Evolutionary conservation across 2,797 vertebrate species (phyloP).

Genomic region (Hyperoplus immaculatus): DNA sequence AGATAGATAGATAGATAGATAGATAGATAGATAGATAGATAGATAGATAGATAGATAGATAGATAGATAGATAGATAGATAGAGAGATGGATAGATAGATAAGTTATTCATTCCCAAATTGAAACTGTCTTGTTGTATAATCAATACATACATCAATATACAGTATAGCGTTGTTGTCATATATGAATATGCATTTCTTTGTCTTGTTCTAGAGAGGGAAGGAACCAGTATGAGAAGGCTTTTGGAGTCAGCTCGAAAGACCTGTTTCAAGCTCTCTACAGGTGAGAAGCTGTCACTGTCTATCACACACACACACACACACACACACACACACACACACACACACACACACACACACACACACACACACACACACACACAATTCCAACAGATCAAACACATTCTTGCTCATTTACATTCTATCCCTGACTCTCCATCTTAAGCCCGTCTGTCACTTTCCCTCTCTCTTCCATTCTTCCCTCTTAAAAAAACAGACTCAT

Average conservation of each 20-base stretch:
- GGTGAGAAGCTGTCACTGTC: conserved; percentile 78
- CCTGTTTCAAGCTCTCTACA: conserved; percentile 91
- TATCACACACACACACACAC: conserved; percentile 21
- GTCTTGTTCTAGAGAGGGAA: conserved; percentile 86
- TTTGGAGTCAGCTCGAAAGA: conserved; percentile 87
- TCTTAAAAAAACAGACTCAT: conserved; percentile 35
- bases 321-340: conserved; percentile 25
- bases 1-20: no score
- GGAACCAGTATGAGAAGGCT: conserved; percentile 89
- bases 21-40: no score
- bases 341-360: conserved; percentile 25
- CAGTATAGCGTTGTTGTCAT: not conserved
- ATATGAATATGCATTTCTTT: conserved; percentile 24
- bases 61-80: no score
- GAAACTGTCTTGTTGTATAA: no score
- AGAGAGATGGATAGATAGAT: no score
- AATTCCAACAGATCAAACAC: conserved; percentile 32
- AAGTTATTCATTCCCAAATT: no score
- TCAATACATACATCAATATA: not conserved
- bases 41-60: no score
- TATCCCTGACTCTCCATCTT: conserved; percentile 38
- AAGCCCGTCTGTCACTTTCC: conserved; percentile 45
- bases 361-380: conserved; percentile 22
- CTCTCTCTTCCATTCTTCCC: conserved; percentile 1
- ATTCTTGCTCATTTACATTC: conserved; percentile 59